Percentiles rank a stretch among this genome's conserved stretches.
These are phyloP conservation scores for Physella acuta DNA, from an alignment of 1,140 invertebrate genomes.

Conservation along the genomic window DNA sequence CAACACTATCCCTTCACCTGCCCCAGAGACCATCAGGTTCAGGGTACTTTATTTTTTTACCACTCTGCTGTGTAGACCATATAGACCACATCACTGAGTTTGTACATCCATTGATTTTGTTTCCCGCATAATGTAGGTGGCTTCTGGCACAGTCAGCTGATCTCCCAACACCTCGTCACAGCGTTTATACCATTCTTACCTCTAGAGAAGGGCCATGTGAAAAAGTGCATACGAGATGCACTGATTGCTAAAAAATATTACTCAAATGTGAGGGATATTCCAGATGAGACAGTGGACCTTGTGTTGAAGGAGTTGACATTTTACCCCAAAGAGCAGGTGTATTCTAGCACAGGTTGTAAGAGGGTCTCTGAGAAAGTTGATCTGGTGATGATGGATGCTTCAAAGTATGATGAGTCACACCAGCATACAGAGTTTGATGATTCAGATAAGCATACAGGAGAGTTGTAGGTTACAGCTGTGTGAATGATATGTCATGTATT, in stretches of 20 bases:
- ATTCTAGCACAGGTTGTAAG: slow-evolving; percentile 45
- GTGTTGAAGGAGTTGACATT: slow-evolving; percentile 36
- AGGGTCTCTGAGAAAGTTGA: slow-evolving; percentile 42
- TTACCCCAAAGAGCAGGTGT: slow-evolving; percentile 32
- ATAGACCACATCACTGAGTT: neutral
- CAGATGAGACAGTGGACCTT: slow-evolving; percentile 28
- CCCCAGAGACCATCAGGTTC: neutral
- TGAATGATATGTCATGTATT: too few relatives aligned
- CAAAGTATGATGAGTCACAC: too few relatives aligned
- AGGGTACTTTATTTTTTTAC: neutral
- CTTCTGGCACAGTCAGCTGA: slow-evolving; percentile 64
- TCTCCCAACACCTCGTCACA: slow-evolving; percentile 83
- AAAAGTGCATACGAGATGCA: slow-evolving; percentile 67
- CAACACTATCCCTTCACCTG: too few relatives aligned
- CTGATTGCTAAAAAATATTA: slow-evolving; percentile 40
- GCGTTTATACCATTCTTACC: slow-evolving; percentile 93
- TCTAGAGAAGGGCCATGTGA: slow-evolving; percentile 81
- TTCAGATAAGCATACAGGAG: too few relatives aligned
- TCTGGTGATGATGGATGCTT: slow-evolving; percentile 32
- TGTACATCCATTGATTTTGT: neutral
- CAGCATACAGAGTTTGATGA: too few relatives aligned
- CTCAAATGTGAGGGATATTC: slow-evolving; percentile 18
- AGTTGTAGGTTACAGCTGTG: too few relatives aligned
- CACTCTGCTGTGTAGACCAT: neutral
- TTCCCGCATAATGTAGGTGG: slow-evolving; percentile 30